Evolutionary conservation across 2,113 vertebrate genomes (phyloP).

Genomic region (Lepisosteus oculatus): DNA sequence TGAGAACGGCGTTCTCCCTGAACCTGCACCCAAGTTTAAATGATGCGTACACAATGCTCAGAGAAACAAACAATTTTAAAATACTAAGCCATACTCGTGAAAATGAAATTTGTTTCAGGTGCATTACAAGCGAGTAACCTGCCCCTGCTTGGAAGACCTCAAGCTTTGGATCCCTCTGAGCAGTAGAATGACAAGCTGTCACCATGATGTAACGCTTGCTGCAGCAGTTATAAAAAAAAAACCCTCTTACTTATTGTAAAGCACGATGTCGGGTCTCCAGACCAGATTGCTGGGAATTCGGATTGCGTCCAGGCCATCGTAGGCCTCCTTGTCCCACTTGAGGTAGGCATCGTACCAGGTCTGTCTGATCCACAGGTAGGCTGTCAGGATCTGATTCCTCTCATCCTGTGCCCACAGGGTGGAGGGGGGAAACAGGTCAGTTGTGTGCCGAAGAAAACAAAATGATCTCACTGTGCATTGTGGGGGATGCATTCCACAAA

Average conservation of each 20-base stretch:
- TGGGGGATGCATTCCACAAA: too few species aligned
- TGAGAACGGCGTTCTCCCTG: too few species aligned
- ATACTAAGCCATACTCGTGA: not conserved
- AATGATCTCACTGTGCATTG: too few species aligned
- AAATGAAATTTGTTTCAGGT: not conserved
- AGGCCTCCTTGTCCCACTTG: conserved; percentile 88
- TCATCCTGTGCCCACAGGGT: conserved; percentile 72
- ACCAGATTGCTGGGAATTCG: conserved; percentile 92
- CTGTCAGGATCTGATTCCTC: conserved; percentile 91
- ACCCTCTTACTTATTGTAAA: conserved; percentile 90
- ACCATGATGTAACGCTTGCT: not conserved
- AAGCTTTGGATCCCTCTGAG: not conserved
- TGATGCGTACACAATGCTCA: too few species aligned
- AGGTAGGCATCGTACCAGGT: conserved; percentile 92
- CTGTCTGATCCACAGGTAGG: conserved; percentile 94
- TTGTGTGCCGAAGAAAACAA: too few species aligned
- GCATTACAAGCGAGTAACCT: too few species aligned
- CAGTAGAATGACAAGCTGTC: not conserved
- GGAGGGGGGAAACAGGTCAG: too few species aligned
- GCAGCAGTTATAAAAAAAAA: conserved; percentile 25
- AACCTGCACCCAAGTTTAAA: too few species aligned
- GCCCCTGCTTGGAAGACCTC: too few species aligned
- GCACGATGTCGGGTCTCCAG: conserved; percentile 93
- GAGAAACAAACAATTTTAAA: not conserved
- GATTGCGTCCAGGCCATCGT: conserved; percentile 91